These are phyloP conservation scores for Phenacoccus solenopsis DNA, from an alignment of 1,140 invertebrate species.

Conservation along the genomic window DNA sequence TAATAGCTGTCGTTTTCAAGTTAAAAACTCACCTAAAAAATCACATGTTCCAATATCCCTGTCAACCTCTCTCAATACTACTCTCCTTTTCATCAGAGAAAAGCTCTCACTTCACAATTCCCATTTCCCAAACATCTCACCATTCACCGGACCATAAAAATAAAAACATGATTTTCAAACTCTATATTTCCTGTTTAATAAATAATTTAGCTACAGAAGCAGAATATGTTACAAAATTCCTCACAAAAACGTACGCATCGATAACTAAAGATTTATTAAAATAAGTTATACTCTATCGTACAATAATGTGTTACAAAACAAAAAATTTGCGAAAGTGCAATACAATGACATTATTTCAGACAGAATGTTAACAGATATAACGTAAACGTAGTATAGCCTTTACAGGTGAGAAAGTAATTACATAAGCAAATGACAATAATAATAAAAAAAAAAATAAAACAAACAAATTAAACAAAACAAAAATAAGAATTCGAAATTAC, in stretches of 20 bases:
- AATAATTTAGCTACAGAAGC: neutral
- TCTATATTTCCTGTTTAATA: neutral
- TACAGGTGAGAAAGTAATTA: neutral
- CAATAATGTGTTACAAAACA: slow-evolving; percentile 14
- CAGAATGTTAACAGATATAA: slow-evolving; percentile 2
- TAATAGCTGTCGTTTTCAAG: too few relatives aligned
- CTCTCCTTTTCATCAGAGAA: too few relatives aligned
- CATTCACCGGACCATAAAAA: too few relatives aligned
- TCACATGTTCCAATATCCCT: too few relatives aligned
- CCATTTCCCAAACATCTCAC: too few relatives aligned
- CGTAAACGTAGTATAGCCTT: neutral
- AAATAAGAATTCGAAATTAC: slow-evolving; percentile 7
- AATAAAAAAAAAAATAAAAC: slow-evolving; percentile 6
- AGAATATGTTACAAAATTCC: neutral
- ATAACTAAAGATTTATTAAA: slow-evolving; percentile 17
- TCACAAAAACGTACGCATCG: neutral
- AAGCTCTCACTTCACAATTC: too few relatives aligned
- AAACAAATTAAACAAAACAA: slow-evolving; percentile 5
- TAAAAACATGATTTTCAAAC: neutral
- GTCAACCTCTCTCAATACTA: too few relatives aligned
- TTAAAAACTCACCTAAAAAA: too few relatives aligned
- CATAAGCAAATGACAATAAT: neutral
- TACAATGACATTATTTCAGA: slow-evolving; percentile 3
- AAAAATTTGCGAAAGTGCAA: slow-evolving; percentile 13
- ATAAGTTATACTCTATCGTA: slow-evolving; percentile 3